Evolutionary conservation across 2,797 vertebrate species (phyloP), one percentile per base, ranked within the genome.

Genomic region (Anisognathus igniventris): DNA sequence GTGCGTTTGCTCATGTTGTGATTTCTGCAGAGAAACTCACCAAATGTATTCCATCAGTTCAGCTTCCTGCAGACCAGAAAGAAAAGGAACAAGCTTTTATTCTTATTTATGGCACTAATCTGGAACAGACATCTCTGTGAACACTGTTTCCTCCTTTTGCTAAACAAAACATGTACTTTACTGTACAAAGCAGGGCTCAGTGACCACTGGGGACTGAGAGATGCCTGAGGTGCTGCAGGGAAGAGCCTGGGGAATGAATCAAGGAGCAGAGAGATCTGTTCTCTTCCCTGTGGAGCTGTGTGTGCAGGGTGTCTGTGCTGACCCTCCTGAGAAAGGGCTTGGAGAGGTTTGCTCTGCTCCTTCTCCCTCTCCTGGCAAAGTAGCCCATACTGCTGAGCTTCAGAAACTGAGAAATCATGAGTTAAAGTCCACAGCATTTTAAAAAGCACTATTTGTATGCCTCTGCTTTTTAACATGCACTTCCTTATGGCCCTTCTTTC

Each of bases 11-110:
- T 91, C 35, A 9, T 53, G 72, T 56, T 80, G 73, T 9, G 68
- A 58, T 95, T 96, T 93, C 74, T 96, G 91, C 76, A 93, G 89
- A 95, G 86, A 88, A 88, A 40, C 56, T 70, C 70, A 45, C 37
- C 30, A 47, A 50, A 80, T 57, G 39, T 30, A 25, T 85, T 73
- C 84, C 47, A 23, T 61, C 68, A 39, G 40, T 67, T 93, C 60
- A 64, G 80, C 42, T 92, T 96, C 77, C 67, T 57, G 67, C 1
- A 0, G 71, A 64, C 23, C n/a, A 61, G 53, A 39, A 61, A 62
- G 64, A 66, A 66, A 68, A 35, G 14, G 35, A n/a, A 35, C 11
- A 67, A 77, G n/a, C 39, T 79, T 93, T 94, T 51, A 15, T 68
- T 80, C 28, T 89, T 61, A 33, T 51, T 90, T 71, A 67, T 28